A percentile compares a stretch with the other conserved stretches of the same genome.
phyloP scores from a whole-genome alignment of 2,888 invertebrate genomes.

The Thereva nobilitata region DNA sequence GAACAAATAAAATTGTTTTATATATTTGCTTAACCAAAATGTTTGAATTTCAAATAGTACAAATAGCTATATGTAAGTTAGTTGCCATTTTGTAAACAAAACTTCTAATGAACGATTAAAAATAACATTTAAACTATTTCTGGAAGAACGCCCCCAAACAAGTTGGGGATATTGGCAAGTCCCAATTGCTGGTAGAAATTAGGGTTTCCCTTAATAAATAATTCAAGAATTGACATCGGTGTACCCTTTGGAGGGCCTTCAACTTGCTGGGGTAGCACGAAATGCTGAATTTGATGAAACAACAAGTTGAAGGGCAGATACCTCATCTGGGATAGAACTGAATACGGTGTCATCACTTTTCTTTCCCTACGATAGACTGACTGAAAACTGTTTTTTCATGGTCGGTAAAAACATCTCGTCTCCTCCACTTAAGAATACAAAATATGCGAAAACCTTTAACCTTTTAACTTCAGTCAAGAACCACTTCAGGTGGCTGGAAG shows the following conservation, averaged over 20 bases:
- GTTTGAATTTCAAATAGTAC: no score
- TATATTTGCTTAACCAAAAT: no score
- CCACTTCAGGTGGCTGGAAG: neutral
- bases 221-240: constrained; percentile 10
- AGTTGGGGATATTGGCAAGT: neutral
- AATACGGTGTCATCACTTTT: constrained; percentile 27
- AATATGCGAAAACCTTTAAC: constrained; percentile 9
- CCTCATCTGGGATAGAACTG: neutral
- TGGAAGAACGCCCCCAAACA: neutral
- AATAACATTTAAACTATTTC: no score
- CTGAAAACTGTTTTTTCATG: constrained; percentile 3
- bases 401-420: constrained; percentile 15
- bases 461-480: neutral
- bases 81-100: no score
- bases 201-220: constrained; percentile 18
- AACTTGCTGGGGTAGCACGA: neutral
- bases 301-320: constrained; percentile 9
- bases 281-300: constrained; percentile 9
- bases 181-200: neutral
- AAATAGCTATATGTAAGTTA: no score
- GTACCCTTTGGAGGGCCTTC: neutral
- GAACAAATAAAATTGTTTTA: no score
- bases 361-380: no score
- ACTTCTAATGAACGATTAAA: no score
- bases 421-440: constrained; percentile 12